Base-by-base conservation (phyloP, 2,113 vertebrate genomes). In the Sylvilagus bachmani region DNA sequence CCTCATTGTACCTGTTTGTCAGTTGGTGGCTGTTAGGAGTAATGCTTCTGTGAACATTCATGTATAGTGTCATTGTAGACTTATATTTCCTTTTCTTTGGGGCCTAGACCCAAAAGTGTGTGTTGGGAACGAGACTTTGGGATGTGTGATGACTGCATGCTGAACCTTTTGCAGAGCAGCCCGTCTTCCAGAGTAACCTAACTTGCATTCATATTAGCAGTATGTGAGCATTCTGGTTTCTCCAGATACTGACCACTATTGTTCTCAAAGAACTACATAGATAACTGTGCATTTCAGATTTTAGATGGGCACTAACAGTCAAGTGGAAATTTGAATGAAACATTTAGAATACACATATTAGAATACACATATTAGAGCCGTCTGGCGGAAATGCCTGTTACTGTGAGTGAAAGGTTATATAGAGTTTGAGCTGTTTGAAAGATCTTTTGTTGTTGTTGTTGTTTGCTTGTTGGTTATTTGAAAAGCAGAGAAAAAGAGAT, bases 121-220 rank as follows among this genome's bases (percentile, higher is more conserved):
- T 83, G 67, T 24, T 53, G 51, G 73, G 69, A 66, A 89, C 79
- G 69, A 73, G 31, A 93, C 21, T 91, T 89, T 84, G 53, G 86
- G 22, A 53, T 21, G 9, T 38, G 8, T 92, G 77, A 27, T 93
- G 84, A 31, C 49, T 80, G 10, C 89, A 27, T 67, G 17, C 86
- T 91, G 66, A 79, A 87, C 61, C 3, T 94, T 93, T 93, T 86
- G 51, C 29, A 78, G 49, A 95, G 73, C 81, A 75, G 29, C 58
- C 64, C 66, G 33, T 82, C 94, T 91, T 73, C 36, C 38, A 66
- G 11, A 93, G 75, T 73, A 77, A 27, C 21, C 3, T n/a, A n/a
- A 31, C 73, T 75, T 90, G 29, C 31, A 53, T 69, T 69, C 49
- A 53, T 1, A 13, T 82, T 27, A 64, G 81, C 10, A 88, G 24